Percentiles rank a stretch among this genome's conserved stretches.
Evolutionary conservation across 2,888 invertebrate genomes (phyloP).

Genomic region (Cryptus viduatorius): DNA sequence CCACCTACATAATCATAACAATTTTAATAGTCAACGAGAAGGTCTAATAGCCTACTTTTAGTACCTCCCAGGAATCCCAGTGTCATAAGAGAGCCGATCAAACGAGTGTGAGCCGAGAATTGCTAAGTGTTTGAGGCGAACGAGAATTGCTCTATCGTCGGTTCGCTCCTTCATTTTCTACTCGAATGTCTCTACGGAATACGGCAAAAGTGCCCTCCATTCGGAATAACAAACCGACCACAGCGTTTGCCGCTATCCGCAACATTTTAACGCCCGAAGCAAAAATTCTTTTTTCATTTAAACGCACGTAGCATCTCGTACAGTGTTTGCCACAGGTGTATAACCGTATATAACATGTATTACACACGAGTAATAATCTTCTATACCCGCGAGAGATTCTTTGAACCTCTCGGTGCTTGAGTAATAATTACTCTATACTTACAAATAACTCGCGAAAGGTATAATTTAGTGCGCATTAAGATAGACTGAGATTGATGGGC

Average conservation of each 20-base stretch:
- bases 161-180: constrained; percentile 46
- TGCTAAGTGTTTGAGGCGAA: constrained; percentile 57
- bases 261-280: constrained; percentile 17
- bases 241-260: neutral
- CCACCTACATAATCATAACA: constrained; percentile 55
- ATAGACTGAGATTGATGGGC: constrained; percentile 32
- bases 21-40: constrained; percentile 51
- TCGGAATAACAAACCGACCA: neutral
- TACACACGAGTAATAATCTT: neutral
- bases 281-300: neutral
- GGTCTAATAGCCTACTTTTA: constrained; percentile 23
- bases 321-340: neutral
- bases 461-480: constrained; percentile 38
- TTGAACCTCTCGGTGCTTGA: constrained; percentile 34
- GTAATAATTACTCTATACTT: constrained; percentile 49
- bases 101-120: constrained; percentile 1
- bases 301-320: neutral
- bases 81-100: constrained; percentile 47
- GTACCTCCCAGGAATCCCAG: constrained; percentile 39
- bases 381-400: constrained; percentile 9
- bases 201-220: constrained; percentile 1
- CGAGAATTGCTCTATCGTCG: constrained; percentile 45
- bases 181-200: constrained; percentile 32
- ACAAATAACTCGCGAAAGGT: constrained; percentile 23
- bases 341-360: neutral